Base-by-base conservation (phyloP, 2,113 vertebrate species). In the Urocynchramus pylzowi region DNA sequence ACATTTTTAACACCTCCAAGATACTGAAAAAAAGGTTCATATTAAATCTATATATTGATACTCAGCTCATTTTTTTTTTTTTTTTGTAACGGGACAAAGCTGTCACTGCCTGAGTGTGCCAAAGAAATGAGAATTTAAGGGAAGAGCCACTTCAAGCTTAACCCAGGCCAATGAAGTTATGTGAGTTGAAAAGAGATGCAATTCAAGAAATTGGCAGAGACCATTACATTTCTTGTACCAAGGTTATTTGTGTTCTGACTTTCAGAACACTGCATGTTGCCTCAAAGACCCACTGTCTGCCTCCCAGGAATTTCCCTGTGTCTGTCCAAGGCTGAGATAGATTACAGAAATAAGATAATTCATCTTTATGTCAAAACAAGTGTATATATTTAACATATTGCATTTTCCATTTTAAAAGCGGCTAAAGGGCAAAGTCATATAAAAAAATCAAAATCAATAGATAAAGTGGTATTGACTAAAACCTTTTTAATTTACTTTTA, bases 281-380 rank as follows among this genome's bases (percentile, higher is more conserved):
- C 82, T 96, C 68, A 79, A 83, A 96, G 85, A 71, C 67, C 35
- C 4, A 4, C 24, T 88, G 42, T 77, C 56, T 93, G 71, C 87
- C 95, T 96, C 93, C 52, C 41, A 96, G 90, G 87, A 88, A 71
- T 93, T 94, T 93, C 33, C 37, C 45, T 64, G 45, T 12, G 5
- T 77, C 44, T 91, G 63, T 90, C 64, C 47, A 80, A 90, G 54
- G 22, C 59, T 93, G 90, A 93, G 83, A 93, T 84, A 94, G 87
- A 94, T 96, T 92, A 81, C 44, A 92, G 79, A 96, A 95, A 92
- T 93, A 70, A 89, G 64, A 84, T 92, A 92, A 95, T 96, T 91
- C 91, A 89, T 96, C 91, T 96, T 96, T 83, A 74, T 90, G 95
- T 96, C 95, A 93, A 84, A 96, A 81, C 47, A 88, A 78, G 39